Percentiles rank a stretch among this genome's conserved stretches.
Evolutionary conservation across 2,888 invertebrate genomes (phyloP).

Genomic region (Cheilosia scutellata): DNA sequence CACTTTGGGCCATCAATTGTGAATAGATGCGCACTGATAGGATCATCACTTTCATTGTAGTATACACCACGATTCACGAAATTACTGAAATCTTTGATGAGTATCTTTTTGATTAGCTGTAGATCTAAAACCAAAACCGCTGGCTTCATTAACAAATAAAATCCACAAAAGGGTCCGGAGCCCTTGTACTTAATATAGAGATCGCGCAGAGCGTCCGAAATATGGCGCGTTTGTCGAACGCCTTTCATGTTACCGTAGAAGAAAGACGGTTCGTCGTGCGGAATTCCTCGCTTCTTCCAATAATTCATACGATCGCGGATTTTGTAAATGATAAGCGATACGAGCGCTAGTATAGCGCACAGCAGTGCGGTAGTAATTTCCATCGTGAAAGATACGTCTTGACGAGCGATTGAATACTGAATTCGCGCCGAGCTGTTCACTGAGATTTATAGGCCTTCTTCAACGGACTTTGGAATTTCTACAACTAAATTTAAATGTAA

Average conservation of each 20-base stretch:
- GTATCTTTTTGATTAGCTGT: neutral
- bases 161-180: neutral
- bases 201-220: neutral
- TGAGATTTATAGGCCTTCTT: too few species aligned
- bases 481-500: too few species aligned
- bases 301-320: neutral
- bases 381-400: neutral
- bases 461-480: too few species aligned
- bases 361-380: neutral
- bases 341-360: neutral
- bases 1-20: neutral
- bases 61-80: neutral
- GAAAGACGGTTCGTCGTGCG: constrained; percentile 11
- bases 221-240: neutral
- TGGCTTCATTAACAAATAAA: neutral
- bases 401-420: too few species aligned
- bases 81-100: constrained; percentile 3
- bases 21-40: neutral
- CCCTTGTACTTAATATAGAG: constrained; percentile 3
- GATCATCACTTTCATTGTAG: constrained; percentile 3
- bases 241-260: constrained; percentile 6
- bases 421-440: too few species aligned
- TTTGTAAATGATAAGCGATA: neutral
- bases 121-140: neutral
- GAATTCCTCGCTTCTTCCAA: constrained; percentile 20